A percentile compares a stretch with the other conserved stretches of the same genome.
Conservation (phyloP, 2,797 vertebrate genomes). For the Odontamblyopus lacepedii region DNA sequence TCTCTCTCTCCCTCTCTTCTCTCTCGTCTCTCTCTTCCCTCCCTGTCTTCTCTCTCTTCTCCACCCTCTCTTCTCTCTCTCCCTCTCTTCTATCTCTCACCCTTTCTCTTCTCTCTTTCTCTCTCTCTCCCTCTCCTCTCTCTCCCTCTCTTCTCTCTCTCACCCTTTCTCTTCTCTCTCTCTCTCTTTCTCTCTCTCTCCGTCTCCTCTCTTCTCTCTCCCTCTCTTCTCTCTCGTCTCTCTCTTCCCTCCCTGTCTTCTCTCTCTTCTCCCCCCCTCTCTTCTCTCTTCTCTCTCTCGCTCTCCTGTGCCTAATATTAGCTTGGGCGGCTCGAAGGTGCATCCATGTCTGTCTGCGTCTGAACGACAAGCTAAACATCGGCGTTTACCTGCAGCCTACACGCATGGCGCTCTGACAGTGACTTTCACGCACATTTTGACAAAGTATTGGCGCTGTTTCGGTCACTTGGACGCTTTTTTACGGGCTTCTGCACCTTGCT, state of each 20-base stretch:
- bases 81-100: too few relatives aligned
- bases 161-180: neutral
- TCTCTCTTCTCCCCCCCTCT: neutral
- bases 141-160: too few relatives aligned
- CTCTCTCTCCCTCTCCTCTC: neutral
- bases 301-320: conserved; percentile 64
- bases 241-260: neutral
- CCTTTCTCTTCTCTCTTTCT: neutral
- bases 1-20: too few relatives aligned
- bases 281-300: neutral
- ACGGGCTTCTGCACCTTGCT: conserved; percentile 34
- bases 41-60: too few relatives aligned
- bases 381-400: conserved; percentile 5
- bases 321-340: conserved; percentile 65
- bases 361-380: conserved; percentile 29
- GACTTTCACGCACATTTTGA: conserved; percentile 15
- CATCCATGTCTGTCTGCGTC: conserved; percentile 56
- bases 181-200: neutral
- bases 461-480: conserved; percentile 27
- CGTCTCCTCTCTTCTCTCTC: neutral
- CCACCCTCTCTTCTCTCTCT: too few relatives aligned
- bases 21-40: too few relatives aligned
- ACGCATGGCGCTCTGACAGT: neutral
- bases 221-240: neutral
- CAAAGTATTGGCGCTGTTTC: conserved; percentile 25